Conservation (phyloP, 2,797 vertebrate species). For the Arnoldichthys spilopterus region DNA sequence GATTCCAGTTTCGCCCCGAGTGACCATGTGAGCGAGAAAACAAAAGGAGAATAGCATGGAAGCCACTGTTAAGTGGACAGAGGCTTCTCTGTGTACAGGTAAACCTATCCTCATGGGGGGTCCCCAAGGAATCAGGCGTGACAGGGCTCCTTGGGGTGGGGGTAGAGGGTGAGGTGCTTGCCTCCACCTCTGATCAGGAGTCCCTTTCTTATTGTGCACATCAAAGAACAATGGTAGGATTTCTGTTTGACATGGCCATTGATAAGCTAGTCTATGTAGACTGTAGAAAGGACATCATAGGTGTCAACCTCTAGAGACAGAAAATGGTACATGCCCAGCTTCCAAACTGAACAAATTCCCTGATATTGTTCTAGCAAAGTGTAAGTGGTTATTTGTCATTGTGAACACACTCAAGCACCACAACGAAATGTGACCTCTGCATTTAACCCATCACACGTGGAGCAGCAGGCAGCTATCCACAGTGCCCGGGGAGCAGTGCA, state of each 20-base stretch:
- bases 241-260: conserved; percentile 36
- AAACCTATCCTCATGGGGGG: conserved; percentile 57
- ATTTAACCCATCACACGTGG: too few species aligned
- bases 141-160: conserved; percentile 36
- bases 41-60: conserved; percentile 56
- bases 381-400: too few species aligned
- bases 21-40: conserved; percentile 55
- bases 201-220: conserved; percentile 30
- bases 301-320: background rate
- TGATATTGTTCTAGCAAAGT: too few species aligned
- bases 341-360: too few species aligned
- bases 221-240: conserved; percentile 45
- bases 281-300: background rate
- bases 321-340: too few species aligned
- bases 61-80: conserved; percentile 56
- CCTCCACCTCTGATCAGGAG: conserved; percentile 46
- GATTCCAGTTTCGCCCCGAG: conserved; percentile 59
- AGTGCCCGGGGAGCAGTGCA: too few species aligned
- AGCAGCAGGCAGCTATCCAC: too few species aligned
- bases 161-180: conserved; percentile 39
- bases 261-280: conserved; percentile 22
- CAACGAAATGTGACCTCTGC: too few species aligned
- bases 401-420: too few species aligned
- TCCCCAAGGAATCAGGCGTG: conserved; percentile 49
- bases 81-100: conserved; percentile 59